Conservation (phyloP, 2,113 vertebrate genomes). For the Lophochroa leadbeateri region DNA sequence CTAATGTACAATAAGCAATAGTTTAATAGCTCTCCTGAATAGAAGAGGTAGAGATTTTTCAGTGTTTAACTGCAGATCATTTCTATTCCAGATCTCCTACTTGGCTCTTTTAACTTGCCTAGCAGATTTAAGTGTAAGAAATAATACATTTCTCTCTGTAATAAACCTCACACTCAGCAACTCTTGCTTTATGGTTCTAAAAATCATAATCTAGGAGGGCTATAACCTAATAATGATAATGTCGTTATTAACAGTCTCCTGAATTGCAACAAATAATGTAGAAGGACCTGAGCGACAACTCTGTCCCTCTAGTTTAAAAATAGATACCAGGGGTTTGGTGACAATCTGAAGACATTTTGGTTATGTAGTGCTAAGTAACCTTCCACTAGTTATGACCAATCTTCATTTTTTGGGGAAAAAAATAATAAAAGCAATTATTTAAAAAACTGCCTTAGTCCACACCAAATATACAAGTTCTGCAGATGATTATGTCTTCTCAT, state of each 20-base stretch:
- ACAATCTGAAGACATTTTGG: neutral
- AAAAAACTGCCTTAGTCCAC: neutral
- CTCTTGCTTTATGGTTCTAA: neutral
- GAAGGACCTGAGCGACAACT: neutral
- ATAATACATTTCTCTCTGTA: neutral
- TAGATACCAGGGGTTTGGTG: neutral
- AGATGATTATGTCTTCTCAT: neutral
- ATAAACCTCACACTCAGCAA: neutral
- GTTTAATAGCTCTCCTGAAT: neutral
- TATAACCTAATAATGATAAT: neutral
- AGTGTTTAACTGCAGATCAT: neutral
- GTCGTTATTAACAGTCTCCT: neutral
- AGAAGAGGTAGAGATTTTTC: neutral
- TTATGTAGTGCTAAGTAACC: neutral
- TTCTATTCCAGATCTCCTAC: neutral
- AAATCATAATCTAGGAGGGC: neutral
- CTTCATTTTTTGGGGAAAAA: neutral
- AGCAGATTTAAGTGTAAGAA: neutral
- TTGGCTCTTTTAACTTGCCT: neutral
- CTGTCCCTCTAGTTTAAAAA: neutral
- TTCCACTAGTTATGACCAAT: neutral
- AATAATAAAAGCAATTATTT: neutral
- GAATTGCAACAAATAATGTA: neutral
- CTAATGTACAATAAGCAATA: neutral
- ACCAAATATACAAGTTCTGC: neutral